A percentile compares a stretch with the other conserved stretches of the same genome.
These are phyloP conservation scores for Berghia stephanieae DNA, from an alignment of 1,140 invertebrate genomes.

Conservation along the genomic window DNA sequence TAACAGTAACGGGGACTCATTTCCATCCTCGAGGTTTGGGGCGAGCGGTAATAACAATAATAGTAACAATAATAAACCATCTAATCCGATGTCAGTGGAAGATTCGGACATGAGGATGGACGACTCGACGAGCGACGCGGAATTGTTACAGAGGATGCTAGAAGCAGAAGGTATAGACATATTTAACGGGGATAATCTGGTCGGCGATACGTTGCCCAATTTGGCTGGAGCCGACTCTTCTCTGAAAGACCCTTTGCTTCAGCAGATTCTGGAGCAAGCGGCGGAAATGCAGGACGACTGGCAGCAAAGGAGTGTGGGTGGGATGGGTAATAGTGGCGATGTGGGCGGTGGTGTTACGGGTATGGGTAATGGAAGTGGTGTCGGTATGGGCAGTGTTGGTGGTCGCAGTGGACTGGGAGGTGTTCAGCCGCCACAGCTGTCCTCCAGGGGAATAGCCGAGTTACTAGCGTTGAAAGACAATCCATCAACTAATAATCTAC, in stretches of 20 bases:
- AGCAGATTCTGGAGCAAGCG: slow-evolving; percentile 60
- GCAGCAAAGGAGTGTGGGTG: slow-evolving; percentile 21
- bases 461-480: too few relatives aligned
- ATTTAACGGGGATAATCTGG: slow-evolving; percentile 13
- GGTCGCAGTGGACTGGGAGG: neutral
- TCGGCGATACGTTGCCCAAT: slow-evolving; percentile 17
- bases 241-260: slow-evolving; percentile 49
- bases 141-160: slow-evolving; percentile 12
- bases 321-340: too few relatives aligned
- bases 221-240: slow-evolving; percentile 33
- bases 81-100: neutral
- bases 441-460: too few relatives aligned
- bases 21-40: slow-evolving; percentile 3
- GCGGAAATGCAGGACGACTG: slow-evolving; percentile 58
- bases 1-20: slow-evolving; percentile 24
- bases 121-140: too few relatives aligned
- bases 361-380: neutral
- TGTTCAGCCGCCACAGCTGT: too few relatives aligned
- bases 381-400: neutral
- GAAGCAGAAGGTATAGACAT: slow-evolving; percentile 5
- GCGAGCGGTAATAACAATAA: slow-evolving; percentile 32
- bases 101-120: neutral
- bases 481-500: too few relatives aligned
- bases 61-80: slow-evolving; percentile 24
- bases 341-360: too few relatives aligned